phyloP scores from a whole-genome alignment of 2,888 invertebrate genomes.

The Bugulina stolonifera region DNA sequence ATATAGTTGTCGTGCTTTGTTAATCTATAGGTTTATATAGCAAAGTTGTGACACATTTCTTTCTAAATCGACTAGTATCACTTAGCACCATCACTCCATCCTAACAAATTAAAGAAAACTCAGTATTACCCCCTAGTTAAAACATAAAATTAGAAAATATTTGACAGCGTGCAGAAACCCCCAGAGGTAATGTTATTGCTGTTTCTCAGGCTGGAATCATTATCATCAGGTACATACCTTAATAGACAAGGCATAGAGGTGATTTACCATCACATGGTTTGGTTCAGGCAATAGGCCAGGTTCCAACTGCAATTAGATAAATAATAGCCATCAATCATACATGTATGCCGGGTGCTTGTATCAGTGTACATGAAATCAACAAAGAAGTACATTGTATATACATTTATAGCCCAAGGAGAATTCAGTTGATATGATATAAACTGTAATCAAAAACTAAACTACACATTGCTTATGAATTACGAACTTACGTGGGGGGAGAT shows the following conservation, averaged over 20 bases:
- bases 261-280: slow-evolving; percentile 99
- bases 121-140: no score
- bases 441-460: no score
- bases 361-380: background rate
- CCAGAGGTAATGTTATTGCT: no score
- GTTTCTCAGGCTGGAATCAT: no score
- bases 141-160: no score
- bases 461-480: background rate
- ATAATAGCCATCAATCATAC: no score
- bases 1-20: no score
- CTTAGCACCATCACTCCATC: slow-evolving; percentile 99
- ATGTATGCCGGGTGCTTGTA: background rate
- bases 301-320: slow-evolving; percentile 93
- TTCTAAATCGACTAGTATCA: slow-evolving; percentile 94
- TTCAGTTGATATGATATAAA: slow-evolving; percentile 17
- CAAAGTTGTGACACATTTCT: slow-evolving; percentile 98
- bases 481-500: slow-evolving; percentile 63
- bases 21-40: slow-evolving; percentile 86
- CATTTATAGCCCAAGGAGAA: background rate
- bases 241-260: slow-evolving; percentile 96
- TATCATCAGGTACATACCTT: slow-evolving; percentile 65
- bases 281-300: slow-evolving; percentile 98
- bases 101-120: slow-evolving; percentile 36
- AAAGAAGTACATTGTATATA: slow-evolving; percentile 19
- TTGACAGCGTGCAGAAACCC: no score